Evolutionary conservation across 2,113 vertebrate species (phyloP), one percentile per base, ranked within the genome.

Genomic region (Entelurus aequoreus): DNA sequence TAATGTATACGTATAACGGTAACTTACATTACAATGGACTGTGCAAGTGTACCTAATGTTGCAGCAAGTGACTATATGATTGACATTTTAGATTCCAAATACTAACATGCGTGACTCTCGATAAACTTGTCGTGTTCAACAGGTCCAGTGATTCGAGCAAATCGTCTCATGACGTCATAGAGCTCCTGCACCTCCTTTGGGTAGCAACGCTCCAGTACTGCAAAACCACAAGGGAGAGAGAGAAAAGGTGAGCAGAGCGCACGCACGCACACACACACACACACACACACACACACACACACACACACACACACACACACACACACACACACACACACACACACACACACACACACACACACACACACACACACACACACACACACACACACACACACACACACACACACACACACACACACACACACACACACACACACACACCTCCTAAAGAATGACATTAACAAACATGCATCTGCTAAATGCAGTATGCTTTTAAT

Each of bases 111-210:
- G 8, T 99, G 93, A 79, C 95, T 95, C 86, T 97, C 97, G 59
- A 99, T 98, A 90, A 98, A 97, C 78, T 96, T 98, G 79, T 98
- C 95, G 0, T 98, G 95, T 68, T 99, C 96, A 11, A 88, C 76
- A 0, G 97, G 95, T 4, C 95, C 96, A 9, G 93, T 88, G 68
- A 98, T 93, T 28, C 95, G 90, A 47, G 94, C 97, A 70, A 98
- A 98, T 12, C 93, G 87, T 4, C 94, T 87, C 95, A 98, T 98
- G 58, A 90, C 90, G 54, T 99, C 96, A 47, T 97, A 94, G 14
- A 99, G 92, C 42, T 98, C 96, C 83, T 98, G 97, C 53, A 98
- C 92, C 65, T 96, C 94, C 86, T 94, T 98, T 35, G 95, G 94
- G 74, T 99, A 98, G 8, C 93, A 91, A 70, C 95, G 91, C 67